Percentiles rank a stretch among this genome's conserved stretches.
These are phyloP conservation scores for Ennomos erosarius DNA, from an alignment of 2,888 invertebrate species.

Conservation along the genomic window DNA sequence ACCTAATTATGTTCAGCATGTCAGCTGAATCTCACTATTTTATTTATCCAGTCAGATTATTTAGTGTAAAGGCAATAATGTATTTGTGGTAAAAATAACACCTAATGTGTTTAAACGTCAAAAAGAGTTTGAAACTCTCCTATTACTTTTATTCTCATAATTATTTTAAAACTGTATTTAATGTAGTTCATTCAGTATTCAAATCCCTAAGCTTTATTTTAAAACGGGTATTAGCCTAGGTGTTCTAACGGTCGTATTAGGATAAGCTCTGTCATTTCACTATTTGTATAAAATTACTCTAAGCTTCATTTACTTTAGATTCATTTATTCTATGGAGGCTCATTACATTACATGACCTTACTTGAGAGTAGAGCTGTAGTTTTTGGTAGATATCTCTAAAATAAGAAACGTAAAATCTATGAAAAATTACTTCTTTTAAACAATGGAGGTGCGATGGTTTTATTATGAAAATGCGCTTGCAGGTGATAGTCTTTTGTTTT, in stretches of 20 bases:
- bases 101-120: no score
- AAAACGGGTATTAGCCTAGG: conserved; percentile 38
- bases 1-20: no score
- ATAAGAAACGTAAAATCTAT: no score
- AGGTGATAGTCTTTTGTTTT: conserved; percentile 2
- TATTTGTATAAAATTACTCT: conserved; percentile 43
- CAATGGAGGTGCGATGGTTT: neutral
- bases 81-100: no score
- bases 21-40: no score
- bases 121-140: no score
- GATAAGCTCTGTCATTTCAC: conserved; percentile 40
- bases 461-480: neutral
- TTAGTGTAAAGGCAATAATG: no score
- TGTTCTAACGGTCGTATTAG: conserved; percentile 40
- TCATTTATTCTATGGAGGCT: conserved; percentile 41
- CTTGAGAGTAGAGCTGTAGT: neutral
- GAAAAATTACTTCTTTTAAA: no score
- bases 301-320: conserved; percentile 35
- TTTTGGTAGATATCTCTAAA: conserved; percentile 1
- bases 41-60: no score
- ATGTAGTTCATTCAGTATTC: conserved; percentile 40
- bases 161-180: conserved; percentile 21
- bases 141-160: neutral
- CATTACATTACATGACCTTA: conserved; percentile 30
- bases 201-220: conserved; percentile 41